A percentile compares a stretch with the other conserved stretches of the same genome.
These are phyloP conservation scores for Pseudochromis fuscus DNA, from an alignment of 2,797 vertebrate species.

Conservation along the genomic window DNA sequence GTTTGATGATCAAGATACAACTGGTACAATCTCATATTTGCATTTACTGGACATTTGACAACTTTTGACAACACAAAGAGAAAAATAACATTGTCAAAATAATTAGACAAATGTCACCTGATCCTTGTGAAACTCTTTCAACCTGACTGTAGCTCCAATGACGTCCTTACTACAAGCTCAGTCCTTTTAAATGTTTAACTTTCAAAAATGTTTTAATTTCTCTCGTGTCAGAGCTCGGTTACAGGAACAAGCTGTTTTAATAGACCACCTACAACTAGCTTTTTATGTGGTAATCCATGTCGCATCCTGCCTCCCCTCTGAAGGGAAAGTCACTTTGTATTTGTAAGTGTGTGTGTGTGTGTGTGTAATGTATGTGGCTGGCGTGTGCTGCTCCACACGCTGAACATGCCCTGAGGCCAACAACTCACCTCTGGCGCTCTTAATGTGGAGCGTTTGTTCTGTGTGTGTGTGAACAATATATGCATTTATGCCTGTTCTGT, in stretches of 20 bases:
- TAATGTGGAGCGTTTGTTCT: slow-evolving; percentile 40
- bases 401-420: slow-evolving; percentile 82
- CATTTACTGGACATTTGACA: background rate
- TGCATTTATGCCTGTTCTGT: slow-evolving; percentile 62
- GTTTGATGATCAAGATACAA: too few species aligned
- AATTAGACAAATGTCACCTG: background rate
- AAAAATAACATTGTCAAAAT: slow-evolving; percentile 4
- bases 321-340: slow-evolving; percentile 17
- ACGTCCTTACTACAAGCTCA: too few species aligned
- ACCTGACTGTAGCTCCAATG: background rate
- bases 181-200: too few species aligned
- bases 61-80: background rate
- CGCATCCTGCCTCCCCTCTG: slow-evolving; percentile 6
- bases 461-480: slow-evolving; percentile 51
- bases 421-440: slow-evolving; percentile 75
- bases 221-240: slow-evolving; percentile 19
- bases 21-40: background rate
- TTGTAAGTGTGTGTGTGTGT: slow-evolving; percentile 30
- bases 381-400: slow-evolving; percentile 60
- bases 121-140: background rate
- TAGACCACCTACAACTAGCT: slow-evolving; percentile 27
- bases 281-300: slow-evolving; percentile 30
- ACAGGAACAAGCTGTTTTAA: slow-evolving; percentile 43
- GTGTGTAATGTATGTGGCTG: slow-evolving; percentile 28
- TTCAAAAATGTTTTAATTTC: too few species aligned